These are phyloP conservation scores for Myrmecophaga tridactyla DNA, from an alignment of 2,113 vertebrate genomes.

Conservation along the genomic window DNA sequence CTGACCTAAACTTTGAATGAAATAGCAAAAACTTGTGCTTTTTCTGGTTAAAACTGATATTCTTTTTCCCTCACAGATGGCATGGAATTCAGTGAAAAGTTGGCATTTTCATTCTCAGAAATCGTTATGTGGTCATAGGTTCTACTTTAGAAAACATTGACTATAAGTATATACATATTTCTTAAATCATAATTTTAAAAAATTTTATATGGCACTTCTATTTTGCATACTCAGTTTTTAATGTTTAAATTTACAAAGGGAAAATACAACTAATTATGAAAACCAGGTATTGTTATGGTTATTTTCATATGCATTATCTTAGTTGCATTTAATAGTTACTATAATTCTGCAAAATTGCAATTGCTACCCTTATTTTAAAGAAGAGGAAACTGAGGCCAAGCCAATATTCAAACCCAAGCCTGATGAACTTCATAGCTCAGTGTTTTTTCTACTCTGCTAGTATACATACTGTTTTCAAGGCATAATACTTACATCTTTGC, in stretches of 20 bases:
- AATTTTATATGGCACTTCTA: neutral
- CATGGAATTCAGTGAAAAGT: neutral
- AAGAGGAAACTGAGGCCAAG: neutral
- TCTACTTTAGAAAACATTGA: neutral
- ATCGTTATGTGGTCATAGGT: neutral
- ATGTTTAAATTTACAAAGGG: neutral
- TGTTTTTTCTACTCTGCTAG: neutral
- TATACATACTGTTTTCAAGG: neutral
- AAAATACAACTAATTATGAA: neutral
- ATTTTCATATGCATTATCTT: neutral
- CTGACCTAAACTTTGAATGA: neutral
- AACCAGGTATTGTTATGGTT: neutral
- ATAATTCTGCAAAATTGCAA: neutral
- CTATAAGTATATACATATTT: neutral
- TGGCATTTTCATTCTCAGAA: neutral
- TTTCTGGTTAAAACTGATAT: neutral
- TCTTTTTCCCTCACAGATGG: neutral
- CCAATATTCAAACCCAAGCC: neutral
- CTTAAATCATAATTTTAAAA: neutral
- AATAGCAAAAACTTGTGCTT: no score
- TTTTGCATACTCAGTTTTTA: neutral
- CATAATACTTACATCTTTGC: neutral
- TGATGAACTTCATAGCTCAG: neutral
- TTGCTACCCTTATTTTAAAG: neutral
- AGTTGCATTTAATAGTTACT: neutral